Evolutionary conservation across 2,113 vertebrate genomes (phyloP), one percentile per base, ranked within the genome.

Genomic region (Carlito syrichta): DNA sequence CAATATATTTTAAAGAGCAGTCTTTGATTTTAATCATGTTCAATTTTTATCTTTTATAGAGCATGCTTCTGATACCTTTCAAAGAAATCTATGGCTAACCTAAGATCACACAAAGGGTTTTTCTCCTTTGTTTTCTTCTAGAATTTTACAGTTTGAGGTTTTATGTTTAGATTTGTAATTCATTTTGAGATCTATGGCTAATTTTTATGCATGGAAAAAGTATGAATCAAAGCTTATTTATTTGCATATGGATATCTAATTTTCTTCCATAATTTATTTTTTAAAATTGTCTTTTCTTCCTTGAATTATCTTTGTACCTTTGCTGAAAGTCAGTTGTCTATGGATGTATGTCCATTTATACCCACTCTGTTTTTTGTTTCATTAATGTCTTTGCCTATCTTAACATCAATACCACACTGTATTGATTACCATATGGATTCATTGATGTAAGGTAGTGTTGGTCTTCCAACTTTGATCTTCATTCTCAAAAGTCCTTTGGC

Each of bases 401-500:
- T 27, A 45, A 91, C 17, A 91, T 5, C 91, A 79, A 23, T 48
- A 68, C 54, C 20, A 58, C 19, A 66, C 19, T 58, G 6, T 81
- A 48, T 66, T 82, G 77, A 91, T 54, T 60, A 89, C 54, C 16
- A 32, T 62, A 22, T 40, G 48, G 27, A 79, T 92, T 81, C 35
- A 91, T 82, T 58, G 35, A 52, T 63, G 43, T 62, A 91, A 74
- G 3, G 63, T 43, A 63, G 30, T 17, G 10, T 74, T n/a, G 66
- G 30, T 69, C 27, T 8, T 89, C 50, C 23, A 68, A 74, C 23
- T 94, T 73, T 85, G 52, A 86, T 79, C 38, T 86, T 90, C 45
- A 58, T 50, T 97, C 96, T 91, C 82, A 68, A 96, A 95, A 89
- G 38, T 11, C 62, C 87, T 85, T 91, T 35, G 32, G 40, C 3